A percentile compares a stretch with the other conserved stretches of the same genome.
These are phyloP conservation scores for Stenodema calcarata DNA, from an alignment of 2,888 invertebrate species.

Conservation along the genomic window DNA sequence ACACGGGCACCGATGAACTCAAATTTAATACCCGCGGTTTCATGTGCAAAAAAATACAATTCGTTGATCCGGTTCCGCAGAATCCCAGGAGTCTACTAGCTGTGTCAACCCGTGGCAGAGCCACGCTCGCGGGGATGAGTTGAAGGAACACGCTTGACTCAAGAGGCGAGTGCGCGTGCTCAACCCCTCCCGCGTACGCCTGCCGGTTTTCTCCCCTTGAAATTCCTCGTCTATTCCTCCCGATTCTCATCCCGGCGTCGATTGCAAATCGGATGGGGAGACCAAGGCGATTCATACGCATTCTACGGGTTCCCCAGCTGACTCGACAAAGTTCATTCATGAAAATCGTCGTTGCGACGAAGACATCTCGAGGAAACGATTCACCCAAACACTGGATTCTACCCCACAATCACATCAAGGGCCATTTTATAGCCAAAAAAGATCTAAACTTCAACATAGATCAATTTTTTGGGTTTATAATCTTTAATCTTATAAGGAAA, in stretches of 20 bases:
- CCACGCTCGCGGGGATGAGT: not conserved
- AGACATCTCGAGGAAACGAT: not conserved
- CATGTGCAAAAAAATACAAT: not conserved
- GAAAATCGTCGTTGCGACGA: not conserved
- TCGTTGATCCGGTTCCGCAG: slow-evolving; percentile 30
- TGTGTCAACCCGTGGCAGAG: slow-evolving; percentile 4
- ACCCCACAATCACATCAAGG: too few species aligned
- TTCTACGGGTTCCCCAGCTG: not conserved
- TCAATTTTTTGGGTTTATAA: too few species aligned
- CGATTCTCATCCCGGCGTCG: not conserved
- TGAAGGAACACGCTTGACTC: slow-evolving; percentile 39
- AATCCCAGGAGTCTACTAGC: slow-evolving; percentile 46
- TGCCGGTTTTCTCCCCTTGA: not conserved
- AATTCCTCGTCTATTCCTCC: slow-evolving; percentile 20
- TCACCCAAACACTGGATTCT: too few species aligned
- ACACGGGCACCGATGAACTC: not conserved
- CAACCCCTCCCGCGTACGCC: not conserved
- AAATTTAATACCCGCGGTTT: not conserved
- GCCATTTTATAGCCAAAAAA: too few species aligned
- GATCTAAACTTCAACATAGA: too few species aligned
- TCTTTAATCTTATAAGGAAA: too few species aligned
- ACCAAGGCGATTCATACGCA: not conserved
- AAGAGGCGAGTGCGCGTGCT: slow-evolving; percentile 28
- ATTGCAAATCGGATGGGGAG: not conserved
- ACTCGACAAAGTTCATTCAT: not conserved